Percentiles rank a stretch among this genome's conserved stretches.
Evolutionary conservation across 2,888 invertebrate genomes (phyloP).

Genomic region (Rhodophaea formosa): DNA sequence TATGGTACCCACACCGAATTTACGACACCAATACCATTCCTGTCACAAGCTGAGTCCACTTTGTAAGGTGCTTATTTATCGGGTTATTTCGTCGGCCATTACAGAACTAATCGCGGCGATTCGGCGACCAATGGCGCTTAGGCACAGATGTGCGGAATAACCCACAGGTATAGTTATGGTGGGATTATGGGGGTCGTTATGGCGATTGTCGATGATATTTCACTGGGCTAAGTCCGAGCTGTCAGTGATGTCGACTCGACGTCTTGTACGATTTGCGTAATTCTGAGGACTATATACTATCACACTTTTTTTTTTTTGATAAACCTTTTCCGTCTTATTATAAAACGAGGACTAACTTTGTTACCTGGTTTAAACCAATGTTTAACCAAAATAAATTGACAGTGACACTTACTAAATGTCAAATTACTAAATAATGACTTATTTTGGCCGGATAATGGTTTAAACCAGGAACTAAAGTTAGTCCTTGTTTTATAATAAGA

Average conservation of each 20-base stretch:
- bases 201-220: not conserved
- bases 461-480: too few species aligned
- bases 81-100: constrained; percentile 20
- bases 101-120: constrained; percentile 27
- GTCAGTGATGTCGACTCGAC: not conserved
- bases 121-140: constrained; percentile 19
- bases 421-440: too few species aligned
- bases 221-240: not conserved
- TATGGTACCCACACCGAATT: not conserved
- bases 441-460: too few species aligned
- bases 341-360: too few species aligned
- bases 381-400: too few species aligned
- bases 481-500: too few species aligned
- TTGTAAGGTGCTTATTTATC: constrained; percentile 15
- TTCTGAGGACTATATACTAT: too few species aligned
- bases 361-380: too few species aligned
- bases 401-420: too few species aligned
- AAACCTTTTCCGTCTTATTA: too few species aligned
- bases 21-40: constrained; percentile 13
- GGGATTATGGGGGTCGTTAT: constrained; percentile 14
- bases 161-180: constrained; percentile 19
- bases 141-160: constrained; percentile 16
- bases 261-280: not conserved
- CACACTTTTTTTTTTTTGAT: too few species aligned
- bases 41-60: constrained; percentile 6